phyloP scores from a whole-genome alignment of 2,113 vertebrate species.

The Hypocryptadius cinnamomeus region DNA sequence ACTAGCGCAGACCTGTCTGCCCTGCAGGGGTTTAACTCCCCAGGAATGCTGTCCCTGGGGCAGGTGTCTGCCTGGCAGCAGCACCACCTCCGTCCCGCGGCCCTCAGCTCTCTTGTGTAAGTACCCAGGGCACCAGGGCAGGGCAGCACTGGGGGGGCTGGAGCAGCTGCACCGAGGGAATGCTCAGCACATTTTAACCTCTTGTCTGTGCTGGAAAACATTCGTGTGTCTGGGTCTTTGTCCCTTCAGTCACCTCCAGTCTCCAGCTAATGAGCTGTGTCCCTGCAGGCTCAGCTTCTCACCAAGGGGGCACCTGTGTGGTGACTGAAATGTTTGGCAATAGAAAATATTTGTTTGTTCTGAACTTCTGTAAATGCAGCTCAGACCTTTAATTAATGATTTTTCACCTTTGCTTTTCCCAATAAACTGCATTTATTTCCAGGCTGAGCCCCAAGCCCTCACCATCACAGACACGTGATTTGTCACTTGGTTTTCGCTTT shows the following conservation, averaged over 20 bases:
- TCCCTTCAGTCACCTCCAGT: not conserved
- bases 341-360: not conserved
- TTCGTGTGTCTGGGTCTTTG: accelerated
- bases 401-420: not conserved
- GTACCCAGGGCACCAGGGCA: not conserved
- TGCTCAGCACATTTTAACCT: accelerated
- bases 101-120: slow-evolving; percentile 97
- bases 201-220: not conserved
- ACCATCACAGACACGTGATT: accelerated
- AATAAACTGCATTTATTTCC: not conserved
- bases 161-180: not conserved
- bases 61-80: slow-evolving; percentile 98
- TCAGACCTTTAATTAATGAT: not conserved
- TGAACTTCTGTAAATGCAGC: not conserved
- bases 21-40: slow-evolving; percentile 93
- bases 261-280: not conserved
- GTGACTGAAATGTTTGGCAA: not conserved
- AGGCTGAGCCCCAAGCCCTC: not conserved
- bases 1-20: slow-evolving; percentile 92
- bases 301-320: not conserved
- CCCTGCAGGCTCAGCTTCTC: not conserved
- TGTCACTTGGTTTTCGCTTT: not conserved
- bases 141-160: not conserved
- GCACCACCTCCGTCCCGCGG: slow-evolving; percentile 89
- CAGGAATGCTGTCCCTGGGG: slow-evolving; percentile 89